Evolutionary conservation across 2,113 vertebrate species (phyloP), one percentile per base, ranked within the genome.

Genomic region (Plecotus auritus): DNA sequence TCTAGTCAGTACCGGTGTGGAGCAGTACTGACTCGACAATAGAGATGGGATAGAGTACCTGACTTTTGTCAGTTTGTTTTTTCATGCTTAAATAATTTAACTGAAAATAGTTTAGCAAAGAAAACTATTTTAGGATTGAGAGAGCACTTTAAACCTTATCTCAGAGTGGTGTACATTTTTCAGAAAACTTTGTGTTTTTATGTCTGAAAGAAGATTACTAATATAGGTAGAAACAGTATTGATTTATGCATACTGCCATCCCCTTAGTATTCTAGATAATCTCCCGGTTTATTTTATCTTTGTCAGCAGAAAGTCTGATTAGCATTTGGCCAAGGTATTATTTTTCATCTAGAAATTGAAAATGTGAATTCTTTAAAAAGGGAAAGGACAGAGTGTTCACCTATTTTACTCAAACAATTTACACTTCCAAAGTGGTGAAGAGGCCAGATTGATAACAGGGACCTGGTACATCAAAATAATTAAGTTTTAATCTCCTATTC

Each of bases 231-330:
- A 95, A 47, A 26, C 64, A 94, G 83, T 96, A 97, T 93, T 94
- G 93, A 97, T 97, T 98, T 94, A 97, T 95, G 72, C 56, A 74
- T 66, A 74, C 72, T 13, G 85, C 32, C 88, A 23, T 97, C 87
- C 73, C 69, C 76, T 89, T 95, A 95, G 85, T 88, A 95, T 95
- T 96, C 72, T 49, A 76, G 47, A 80, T 94, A 76, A 93, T 97
- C 96, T 88, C 78, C 70, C n/a, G 73, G 67, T 87, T 97, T 80
- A 73, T 94, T 95, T 88, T 92, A 28, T 80, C 26, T 42, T 30
- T 97, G 89, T 93, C 94, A 97, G 89, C 77, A 97, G 84, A 96
- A 97, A 96, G 91, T 88, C 88, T 97, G 95, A 92, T 94, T 92
- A 97, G 26, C 56, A 90, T 96, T 97, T 96, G 88, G 86, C 77